Base-by-base conservation (phyloP, 2,113 vertebrate genomes). In the Myotis yumanensis region DNA sequence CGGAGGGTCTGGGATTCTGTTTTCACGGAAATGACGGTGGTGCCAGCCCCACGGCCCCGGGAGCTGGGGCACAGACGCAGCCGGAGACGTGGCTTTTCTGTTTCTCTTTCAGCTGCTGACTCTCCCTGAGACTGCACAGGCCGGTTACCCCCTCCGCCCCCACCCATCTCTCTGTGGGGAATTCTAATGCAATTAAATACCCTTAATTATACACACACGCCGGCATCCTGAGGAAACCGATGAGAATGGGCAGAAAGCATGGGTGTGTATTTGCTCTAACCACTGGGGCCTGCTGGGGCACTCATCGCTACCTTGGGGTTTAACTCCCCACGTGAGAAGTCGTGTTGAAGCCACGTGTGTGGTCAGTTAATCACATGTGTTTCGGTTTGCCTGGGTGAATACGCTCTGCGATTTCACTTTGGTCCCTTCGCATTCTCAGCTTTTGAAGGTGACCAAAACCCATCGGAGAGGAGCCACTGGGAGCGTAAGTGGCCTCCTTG, bases 161-260 rank as follows among this genome's bases (percentile, higher is more conserved):
- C 9, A 17, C 12, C 89, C 83, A 80, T 89, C 64, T 71, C 91
- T 91, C 92, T 94, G 62, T 71, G 72, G 96, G 79, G 94, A 96
- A 94, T 95, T 93, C 93, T 82, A 96, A 93, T 95, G 85, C 79
- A 57, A 97, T 95, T 95, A 97, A 96, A 94, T 91, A 89, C 54
- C 92, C 90, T 90, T 96, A 97, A 97, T 96, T 93, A 97, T 75
- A 94, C 86, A 96, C 59, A 76, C 91, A 87, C 83, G 69, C 89
- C 89, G 89, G 93, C 87, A 96, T 96, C 91, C 93, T 87, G 57
- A 97, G 91, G 93, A 96, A 96, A 89, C 86, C 77, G 96, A 96
- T 94, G 95, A 94, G 96, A 96, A 96, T 83, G 91, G 97, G 95
- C 94, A 97, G 91, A 94, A 91, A 94, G 87, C 59, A 90, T 37